phyloP scores from a whole-genome alignment of 2,888 invertebrate genomes.

The Petrolisthes manimaculis region DNA sequence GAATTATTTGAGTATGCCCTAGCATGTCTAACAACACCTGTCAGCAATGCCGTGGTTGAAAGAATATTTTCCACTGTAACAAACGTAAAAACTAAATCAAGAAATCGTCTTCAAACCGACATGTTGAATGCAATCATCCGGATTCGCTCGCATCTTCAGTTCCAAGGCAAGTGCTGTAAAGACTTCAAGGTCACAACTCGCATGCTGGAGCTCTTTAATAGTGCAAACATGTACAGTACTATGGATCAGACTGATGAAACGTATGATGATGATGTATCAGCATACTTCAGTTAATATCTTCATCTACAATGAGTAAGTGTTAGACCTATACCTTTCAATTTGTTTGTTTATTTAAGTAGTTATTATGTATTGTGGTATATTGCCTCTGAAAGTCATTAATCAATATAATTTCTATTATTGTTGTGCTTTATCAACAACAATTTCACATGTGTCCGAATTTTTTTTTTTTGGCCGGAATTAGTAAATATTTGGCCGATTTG shows the following conservation, averaged over 20 bases:
- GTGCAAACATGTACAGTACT: neutral
- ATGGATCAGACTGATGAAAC: no score
- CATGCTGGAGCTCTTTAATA: slow-evolving; percentile 2
- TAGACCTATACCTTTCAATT: no score
- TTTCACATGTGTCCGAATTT: no score
- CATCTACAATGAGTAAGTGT: no score
- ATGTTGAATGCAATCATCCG: slow-evolving; percentile 12
- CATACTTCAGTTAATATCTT: slow-evolving; percentile 15
- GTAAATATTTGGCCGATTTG: no score
- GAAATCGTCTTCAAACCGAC: slow-evolving; percentile 37
- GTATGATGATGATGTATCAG: neutral
- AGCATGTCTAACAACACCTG: slow-evolving; percentile 32
- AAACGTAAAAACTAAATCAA: slow-evolving; percentile 32
- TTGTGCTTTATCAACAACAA: no score
- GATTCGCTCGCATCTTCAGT: no score
- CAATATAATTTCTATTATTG: no score
- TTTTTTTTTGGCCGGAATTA: no score
- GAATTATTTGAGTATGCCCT: slow-evolving; percentile 30
- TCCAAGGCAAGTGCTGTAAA: slow-evolving; percentile 16
- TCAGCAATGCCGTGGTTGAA: slow-evolving; percentile 35
- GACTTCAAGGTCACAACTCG: slow-evolving; percentile 15
- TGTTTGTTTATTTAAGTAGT: no score
- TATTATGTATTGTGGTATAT: no score
- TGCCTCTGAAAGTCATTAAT: no score
- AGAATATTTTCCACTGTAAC: slow-evolving; percentile 35